Base-by-base conservation (phyloP, 2,888 invertebrate species). In the Phaonia tiefii region DNA sequence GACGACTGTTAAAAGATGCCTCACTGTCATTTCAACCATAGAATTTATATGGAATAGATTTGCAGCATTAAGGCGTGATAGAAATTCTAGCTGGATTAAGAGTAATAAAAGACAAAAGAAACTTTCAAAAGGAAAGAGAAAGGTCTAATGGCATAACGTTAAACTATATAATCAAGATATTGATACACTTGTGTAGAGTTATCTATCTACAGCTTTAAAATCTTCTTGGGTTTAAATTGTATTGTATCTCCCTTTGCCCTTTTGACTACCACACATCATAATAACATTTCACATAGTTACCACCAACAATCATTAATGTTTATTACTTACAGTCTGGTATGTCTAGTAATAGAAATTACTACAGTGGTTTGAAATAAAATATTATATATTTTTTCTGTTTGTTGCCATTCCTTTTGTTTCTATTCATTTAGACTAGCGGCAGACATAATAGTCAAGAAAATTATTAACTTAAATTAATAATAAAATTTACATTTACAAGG, bases 391-490 rank as follows among this genome's bases (percentile, higher is more conserved):
- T n/a, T n/a, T n/a, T n/a, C n/a, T n/a, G n/a, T n/a, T n/a, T n/a
- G n/a, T n/a, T n/a, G n/a, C n/a, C n/a, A n/a, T n/a, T n/a, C n/a
- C n/a, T n/a, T n/a, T n/a, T n/a, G n/a, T n/a, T n/a, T n/a, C n/a
- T n/a, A n/a, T n/a, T n/a, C n/a, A n/a, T n/a, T n/a, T n/a, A n/a
- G n/a, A n/a, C n/a, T n/a, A n/a, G n/a, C n/a, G n/a, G n/a, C n/a
- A n/a, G n/a, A n/a, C n/a, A n/a, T n/a, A n/a, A n/a, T n/a, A n/a
- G 20, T 58, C 46, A n/a, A n/a, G n/a, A 67, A 44, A 65, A 65
- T 56, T 56, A 65, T 54, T 42, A 54, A 54, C 65, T 54, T 65
- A 65, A 65, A 73, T 73, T 66, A 73, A 73, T 56, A 69, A 69
- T 54, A 56, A 73, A 73, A 46, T 73, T 73, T 65, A 65, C 65